A percentile compares a stretch with the other conserved stretches of the same genome.
Conservation (phyloP, 2,797 vertebrate genomes). For the Discoglossus pictus region DNA sequence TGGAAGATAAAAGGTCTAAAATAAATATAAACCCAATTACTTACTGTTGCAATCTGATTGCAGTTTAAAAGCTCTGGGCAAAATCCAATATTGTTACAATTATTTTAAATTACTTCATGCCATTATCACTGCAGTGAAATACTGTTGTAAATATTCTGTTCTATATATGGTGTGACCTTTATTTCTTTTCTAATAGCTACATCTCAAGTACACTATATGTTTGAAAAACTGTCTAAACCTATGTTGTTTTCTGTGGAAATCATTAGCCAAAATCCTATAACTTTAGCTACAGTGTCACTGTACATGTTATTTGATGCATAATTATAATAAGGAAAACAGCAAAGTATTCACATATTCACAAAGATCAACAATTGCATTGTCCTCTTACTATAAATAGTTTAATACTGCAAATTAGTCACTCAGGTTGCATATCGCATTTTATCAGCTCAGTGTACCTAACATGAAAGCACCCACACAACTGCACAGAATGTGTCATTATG, state of each 20-base stretch:
- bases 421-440: background rate
- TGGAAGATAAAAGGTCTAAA: no score
- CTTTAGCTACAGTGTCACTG: no score
- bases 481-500: constrained; percentile 14
- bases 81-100: constrained; percentile 31
- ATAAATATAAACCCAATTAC: no score
- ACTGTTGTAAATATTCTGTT: constrained; percentile 15
- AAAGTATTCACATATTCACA: constrained; percentile 22
- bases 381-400: constrained; percentile 7
- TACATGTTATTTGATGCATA: no score
- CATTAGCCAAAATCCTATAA: constrained; percentile 10
- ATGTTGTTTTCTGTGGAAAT: constrained; percentile 20
- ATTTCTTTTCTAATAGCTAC: constrained; percentile 16
- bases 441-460: background rate
- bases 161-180: constrained; percentile 36
- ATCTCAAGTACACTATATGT: constrained; percentile 12
- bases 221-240: constrained; percentile 15
- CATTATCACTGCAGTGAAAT: constrained; percentile 25
- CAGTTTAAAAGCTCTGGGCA: constrained; percentile 24
- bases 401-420: background rate
- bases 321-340: no score
- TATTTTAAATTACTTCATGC: constrained; percentile 25
- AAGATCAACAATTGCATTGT: constrained; percentile 6
- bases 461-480: constrained; percentile 10
- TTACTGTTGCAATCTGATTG: background rate